Evolutionary conservation across 2,113 vertebrate genomes (phyloP), one percentile per base, ranked within the genome.

Genomic region (Panthera uncia): DNA sequence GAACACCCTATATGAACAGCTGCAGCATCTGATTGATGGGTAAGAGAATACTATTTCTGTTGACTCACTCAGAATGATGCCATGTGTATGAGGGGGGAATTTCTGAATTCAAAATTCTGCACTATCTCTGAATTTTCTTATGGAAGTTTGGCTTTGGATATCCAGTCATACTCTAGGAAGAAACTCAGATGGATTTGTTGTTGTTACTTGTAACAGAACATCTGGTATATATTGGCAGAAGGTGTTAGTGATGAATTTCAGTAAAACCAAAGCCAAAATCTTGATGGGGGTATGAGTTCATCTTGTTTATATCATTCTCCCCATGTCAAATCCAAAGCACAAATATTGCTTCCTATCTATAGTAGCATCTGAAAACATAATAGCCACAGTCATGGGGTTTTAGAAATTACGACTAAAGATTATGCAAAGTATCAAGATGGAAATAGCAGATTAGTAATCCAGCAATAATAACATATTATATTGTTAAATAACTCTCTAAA

Each of bases 361-460:
- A 88, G 50, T 78, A 33, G 7, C 41, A 71, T 86, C 80, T 83
- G 36, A 41, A 94, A 84, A 23, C 48, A 36, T 19, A 45, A 2
- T 57, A 71, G 81, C 15, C 19, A 89, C 4, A 45, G n/a, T 66
- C n/a, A 74, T 71, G 55, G 73, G 0, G 80, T 96, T 93, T 96
- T 89, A 87, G 88, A 83, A 80, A 96, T 85, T 93, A 92, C 93
- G 95, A 45, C 45, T 82, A 86, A 98, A 81, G 19, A 93, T 21
- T 89, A 41, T n/a, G 71, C 78, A 85, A 29, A 89, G 84, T 94
- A 85, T 63, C 14, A 61, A 87, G 91, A 10, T 88, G 36, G 50
- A 94, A 95, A 61, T 48, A 82, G 12, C 69, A 96, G 66, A 29
- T 80, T 41, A 66, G 89, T 84, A 82, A 96, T 83, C 68, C 29